A percentile compares a stretch with the other conserved stretches of the same genome.
phyloP scores from a whole-genome alignment of 2,888 invertebrate genomes.

The Temnothorax ravouxi region DNA sequence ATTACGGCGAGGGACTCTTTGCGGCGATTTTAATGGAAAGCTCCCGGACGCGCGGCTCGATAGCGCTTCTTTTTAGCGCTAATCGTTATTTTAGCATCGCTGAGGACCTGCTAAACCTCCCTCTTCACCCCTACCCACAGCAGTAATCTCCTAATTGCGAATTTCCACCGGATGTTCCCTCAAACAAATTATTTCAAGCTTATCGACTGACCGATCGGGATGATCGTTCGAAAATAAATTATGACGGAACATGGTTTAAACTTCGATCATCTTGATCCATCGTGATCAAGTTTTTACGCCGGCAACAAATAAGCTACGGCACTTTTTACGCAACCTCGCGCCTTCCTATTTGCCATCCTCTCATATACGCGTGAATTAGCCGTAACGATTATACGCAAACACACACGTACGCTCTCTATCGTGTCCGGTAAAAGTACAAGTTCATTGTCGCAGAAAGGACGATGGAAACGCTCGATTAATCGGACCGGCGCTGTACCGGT shows the following conservation, averaged over 20 bases:
- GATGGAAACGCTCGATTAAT: slow-evolving; percentile 74
- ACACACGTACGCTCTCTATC: not conserved
- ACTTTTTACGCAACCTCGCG: slow-evolving; percentile 40
- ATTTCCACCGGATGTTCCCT: slow-evolving; percentile 29
- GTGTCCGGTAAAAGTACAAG: slow-evolving; percentile 63
- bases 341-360: slow-evolving; percentile 21
- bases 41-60: slow-evolving; percentile 46
- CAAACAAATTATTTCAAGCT: slow-evolving; percentile 44
- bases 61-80: slow-evolving; percentile 57
- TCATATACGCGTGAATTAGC: slow-evolving; percentile 18
- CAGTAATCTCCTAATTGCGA: slow-evolving; percentile 42
- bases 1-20: slow-evolving; percentile 69
- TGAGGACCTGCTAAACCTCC: slow-evolving; percentile 31
- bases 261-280: slow-evolving; percentile 21
- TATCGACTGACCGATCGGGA: slow-evolving; percentile 39
- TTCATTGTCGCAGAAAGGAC: slow-evolving; percentile 73
- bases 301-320: slow-evolving; percentile 32
- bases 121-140: not conserved
- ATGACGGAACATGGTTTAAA: slow-evolving; percentile 37
- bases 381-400: slow-evolving; percentile 22
- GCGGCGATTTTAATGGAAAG: slow-evolving; percentile 69
- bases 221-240: slow-evolving; percentile 50
- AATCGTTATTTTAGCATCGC: slow-evolving; percentile 56
- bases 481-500: slow-evolving; percentile 58
- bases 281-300: slow-evolving; percentile 33